Evolutionary conservation across 1,140 invertebrate species (phyloP).

Genomic region (Brachionus plicatilis): DNA sequence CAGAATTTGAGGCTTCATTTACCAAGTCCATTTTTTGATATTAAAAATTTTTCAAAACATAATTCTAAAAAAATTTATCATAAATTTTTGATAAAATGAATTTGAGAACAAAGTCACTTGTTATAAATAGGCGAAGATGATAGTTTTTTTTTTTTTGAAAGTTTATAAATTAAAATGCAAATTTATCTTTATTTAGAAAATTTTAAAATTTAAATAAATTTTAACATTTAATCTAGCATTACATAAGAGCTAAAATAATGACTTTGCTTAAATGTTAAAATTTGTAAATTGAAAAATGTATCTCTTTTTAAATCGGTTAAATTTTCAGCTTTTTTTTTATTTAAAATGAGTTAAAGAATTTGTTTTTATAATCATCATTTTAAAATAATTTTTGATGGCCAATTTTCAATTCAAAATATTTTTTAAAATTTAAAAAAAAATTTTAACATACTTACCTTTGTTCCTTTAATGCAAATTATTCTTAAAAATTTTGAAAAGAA

Average conservation of each 20-base stretch:
- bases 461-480: no score
- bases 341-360: no score
- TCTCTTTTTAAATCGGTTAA: not conserved
- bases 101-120: not conserved
- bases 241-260: not conserved
- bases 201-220: slow-evolving; percentile 8
- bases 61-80: slow-evolving; percentile 11
- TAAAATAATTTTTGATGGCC: no score
- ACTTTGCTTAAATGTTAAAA: not conserved
- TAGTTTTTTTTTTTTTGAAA: not conserved
- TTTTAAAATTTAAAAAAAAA: no score
- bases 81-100: not conserved
- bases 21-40: not conserved
- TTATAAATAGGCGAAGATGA: not conserved
- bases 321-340: no score
- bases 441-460: no score
- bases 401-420: no score
- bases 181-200: slow-evolving; percentile 23
- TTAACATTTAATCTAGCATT: not conserved
- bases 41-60: not conserved
- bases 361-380: no score
- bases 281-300: not conserved
- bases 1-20: not conserved
- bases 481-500: no score
- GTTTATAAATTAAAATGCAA: slow-evolving; percentile 22